A percentile compares a stretch with the other conserved stretches of the same genome.
Conservation (phyloP, 2,113 vertebrate genomes). For the Paracanthobrama guichenoti region DNA sequence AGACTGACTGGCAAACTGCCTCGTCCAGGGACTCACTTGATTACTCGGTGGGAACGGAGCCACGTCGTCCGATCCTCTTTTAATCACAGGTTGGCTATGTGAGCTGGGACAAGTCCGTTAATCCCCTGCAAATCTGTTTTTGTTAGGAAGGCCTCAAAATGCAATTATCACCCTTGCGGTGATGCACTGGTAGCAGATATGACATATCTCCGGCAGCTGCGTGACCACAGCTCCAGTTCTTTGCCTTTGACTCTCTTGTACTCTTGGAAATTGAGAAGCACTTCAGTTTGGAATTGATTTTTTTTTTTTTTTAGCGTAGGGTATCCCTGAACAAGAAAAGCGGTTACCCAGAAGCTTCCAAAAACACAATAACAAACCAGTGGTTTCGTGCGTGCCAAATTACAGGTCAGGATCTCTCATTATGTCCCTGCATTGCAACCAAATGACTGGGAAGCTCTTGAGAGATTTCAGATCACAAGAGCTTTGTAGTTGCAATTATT, state of each 20-base stretch:
- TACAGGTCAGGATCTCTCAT: slow-evolving; percentile 13
- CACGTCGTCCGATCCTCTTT: slow-evolving; percentile 64
- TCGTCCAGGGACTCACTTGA: slow-evolving; percentile 55
- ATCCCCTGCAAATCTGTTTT: slow-evolving; percentile 66
- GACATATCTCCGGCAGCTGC: background rate
- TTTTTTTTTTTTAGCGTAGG: background rate
- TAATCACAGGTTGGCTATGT: slow-evolving; percentile 66
- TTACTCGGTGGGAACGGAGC: slow-evolving; percentile 65
- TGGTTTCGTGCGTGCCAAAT: background rate
- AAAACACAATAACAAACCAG: slow-evolving; percentile 12
- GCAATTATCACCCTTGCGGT: slow-evolving; percentile 60
- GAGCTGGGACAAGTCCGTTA: slow-evolving; percentile 68
- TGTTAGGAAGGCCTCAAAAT: slow-evolving; percentile 53
- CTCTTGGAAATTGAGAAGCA: background rate
- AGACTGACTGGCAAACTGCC: slow-evolving; percentile 66
- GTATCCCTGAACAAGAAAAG: slow-evolving; percentile 2
- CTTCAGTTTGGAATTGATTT: slow-evolving; percentile 28
- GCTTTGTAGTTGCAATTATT: background rate
- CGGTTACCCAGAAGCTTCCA: slow-evolving; percentile 1
- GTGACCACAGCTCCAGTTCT: background rate
- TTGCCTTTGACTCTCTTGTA: background rate
- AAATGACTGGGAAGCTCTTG: background rate
- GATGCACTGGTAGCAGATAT: slow-evolving; percentile 8
- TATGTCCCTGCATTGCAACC: slow-evolving; percentile 14
- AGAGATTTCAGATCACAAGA: background rate